Evolutionary conservation across 2,888 invertebrate species (phyloP), one percentile per base, ranked within the genome.

Genomic region (Mimachlamys varia): DNA sequence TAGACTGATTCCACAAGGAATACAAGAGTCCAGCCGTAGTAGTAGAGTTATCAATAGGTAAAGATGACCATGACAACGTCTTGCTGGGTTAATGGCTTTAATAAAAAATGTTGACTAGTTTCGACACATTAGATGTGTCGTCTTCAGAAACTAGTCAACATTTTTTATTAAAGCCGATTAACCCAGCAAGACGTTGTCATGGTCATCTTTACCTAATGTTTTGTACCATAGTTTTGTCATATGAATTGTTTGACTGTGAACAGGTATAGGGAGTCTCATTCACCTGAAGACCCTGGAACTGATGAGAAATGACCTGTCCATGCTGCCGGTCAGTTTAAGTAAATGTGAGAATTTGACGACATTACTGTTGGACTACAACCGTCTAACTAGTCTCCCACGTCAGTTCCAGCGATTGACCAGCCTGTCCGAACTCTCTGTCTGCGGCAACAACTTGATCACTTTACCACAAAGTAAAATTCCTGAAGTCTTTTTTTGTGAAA

Each of bases 241-340:
- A 53, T 53, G 2, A 5, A 33, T 76, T 5, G 27, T 76, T 10
- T 76, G 33, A 10, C 76, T 76, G 27, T 76, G 33, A 33, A 76
- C 15, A 76, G 76, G 76, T 76, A 76, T 76, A 33, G 76, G 76
- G 27, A 12, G 33, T 33, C 76, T 76, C 10, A 12, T 27, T 33
- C 10, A 27, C 33, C 76, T 76, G 27, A 76, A 76, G 76, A 76
- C 76, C 33, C 22, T 76, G 0, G 76, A 76, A 22, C 76, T 76
- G 27, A 76, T 76, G 76, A 76, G 76, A 27, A 76, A 76, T 76
- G 27, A 76, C 76, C 33, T 76, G 76, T 76, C 76, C 76, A 27
- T 17, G 12, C 33, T 76, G 27, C 76, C 76, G 2, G 33, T 76
- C 76, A 76, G 76, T 27, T 76, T 76, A 12, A 27, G 76, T 76